These are phyloP conservation scores for Leptodactylus fuscus DNA, from an alignment of 2,113 vertebrate genomes.

Conservation along the genomic window DNA sequence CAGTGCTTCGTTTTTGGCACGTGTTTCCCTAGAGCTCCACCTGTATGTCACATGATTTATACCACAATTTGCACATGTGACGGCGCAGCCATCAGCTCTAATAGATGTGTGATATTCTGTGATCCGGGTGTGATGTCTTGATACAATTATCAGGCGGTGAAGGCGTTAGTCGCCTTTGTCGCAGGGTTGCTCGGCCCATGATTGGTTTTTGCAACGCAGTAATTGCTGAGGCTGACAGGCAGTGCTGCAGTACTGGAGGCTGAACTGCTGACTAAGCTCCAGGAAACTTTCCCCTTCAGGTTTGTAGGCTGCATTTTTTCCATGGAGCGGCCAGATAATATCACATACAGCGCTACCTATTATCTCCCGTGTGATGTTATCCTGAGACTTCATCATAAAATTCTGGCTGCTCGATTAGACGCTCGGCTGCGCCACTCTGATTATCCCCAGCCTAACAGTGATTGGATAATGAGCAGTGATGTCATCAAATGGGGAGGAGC, in stretches of 20 bases:
- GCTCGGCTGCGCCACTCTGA: background rate
- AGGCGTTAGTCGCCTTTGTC: background rate
- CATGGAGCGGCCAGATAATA: background rate
- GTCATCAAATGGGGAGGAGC: background rate
- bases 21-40: background rate
- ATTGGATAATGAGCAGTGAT: slow-evolving; percentile 12
- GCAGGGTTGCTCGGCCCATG: background rate
- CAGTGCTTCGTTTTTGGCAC: background rate
- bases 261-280: background rate
- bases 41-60: slow-evolving; percentile 10
- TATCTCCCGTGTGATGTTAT: background rate
- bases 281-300: background rate
- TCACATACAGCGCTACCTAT: background rate
- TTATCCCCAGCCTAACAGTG: background rate
- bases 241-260: slow-evolving; percentile 10
- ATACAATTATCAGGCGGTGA: slow-evolving; percentile 7
- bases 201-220: background rate
- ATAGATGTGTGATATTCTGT: background rate
- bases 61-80: slow-evolving; percentile 30
- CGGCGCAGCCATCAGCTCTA: background rate
- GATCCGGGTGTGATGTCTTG: background rate
- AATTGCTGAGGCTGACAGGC: slow-evolving; percentile 1
- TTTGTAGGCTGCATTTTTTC: background rate
- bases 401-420: background rate
- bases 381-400: background rate